Conservation (phyloP, 2,797 vertebrate genomes). For the Notoglanidium macrostoma region DNA sequence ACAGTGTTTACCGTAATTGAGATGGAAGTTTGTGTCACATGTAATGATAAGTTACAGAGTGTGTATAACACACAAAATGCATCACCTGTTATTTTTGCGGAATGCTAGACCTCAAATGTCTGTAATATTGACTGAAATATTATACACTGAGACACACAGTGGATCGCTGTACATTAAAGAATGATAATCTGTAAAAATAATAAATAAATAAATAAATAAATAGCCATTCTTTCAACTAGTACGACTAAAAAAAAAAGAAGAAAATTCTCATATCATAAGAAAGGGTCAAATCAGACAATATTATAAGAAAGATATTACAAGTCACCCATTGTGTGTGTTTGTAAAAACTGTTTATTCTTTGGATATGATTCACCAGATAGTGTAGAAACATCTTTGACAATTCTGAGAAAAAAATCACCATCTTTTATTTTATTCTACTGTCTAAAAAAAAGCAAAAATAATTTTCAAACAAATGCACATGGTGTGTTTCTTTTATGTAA, state of each 20-base stretch:
- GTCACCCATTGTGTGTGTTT: neutral
- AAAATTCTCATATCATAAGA: neutral
- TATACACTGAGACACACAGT: neutral
- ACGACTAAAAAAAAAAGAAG: neutral
- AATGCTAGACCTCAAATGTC: neutral
- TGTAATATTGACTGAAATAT: neutral
- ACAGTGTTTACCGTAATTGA: slow-evolving; percentile 5
- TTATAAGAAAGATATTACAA: neutral
- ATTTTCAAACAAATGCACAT: neutral
- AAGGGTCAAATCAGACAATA: neutral
- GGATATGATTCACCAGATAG: no score
- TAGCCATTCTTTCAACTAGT: neutral
- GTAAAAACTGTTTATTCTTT: neutral
- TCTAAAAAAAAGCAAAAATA: neutral
- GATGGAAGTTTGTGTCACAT: neutral
- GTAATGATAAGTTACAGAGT: neutral
- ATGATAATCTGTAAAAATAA: neutral
- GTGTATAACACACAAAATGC: neutral
- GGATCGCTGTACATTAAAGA: neutral
- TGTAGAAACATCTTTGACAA: neutral
- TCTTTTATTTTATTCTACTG: neutral
- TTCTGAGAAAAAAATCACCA: neutral
- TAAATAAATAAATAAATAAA: neutral
- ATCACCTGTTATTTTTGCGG: neutral
- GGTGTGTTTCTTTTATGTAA: neutral